Evolutionary conservation across 2,888 invertebrate species (phyloP).

Genomic region (Chrysolina americana): DNA sequence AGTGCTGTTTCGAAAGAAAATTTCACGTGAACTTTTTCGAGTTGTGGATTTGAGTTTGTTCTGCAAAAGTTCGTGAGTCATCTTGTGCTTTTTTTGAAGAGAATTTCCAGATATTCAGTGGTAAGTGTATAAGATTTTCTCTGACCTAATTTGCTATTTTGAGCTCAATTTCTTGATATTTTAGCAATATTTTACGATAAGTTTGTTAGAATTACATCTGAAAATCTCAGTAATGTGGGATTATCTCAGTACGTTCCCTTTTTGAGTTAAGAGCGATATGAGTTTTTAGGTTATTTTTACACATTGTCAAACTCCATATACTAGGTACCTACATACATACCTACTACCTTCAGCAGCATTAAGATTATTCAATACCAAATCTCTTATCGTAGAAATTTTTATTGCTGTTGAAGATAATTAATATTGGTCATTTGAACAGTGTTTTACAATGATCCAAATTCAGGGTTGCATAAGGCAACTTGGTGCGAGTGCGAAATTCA

Average conservation of each 20-base stretch:
- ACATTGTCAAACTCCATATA: neutral
- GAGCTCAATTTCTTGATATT: conserved; percentile 48
- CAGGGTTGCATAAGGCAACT: neutral
- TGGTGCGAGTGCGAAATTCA: neutral
- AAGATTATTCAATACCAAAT: neutral
- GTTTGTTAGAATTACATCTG: conserved; percentile 7
- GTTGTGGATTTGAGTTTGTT: neutral
- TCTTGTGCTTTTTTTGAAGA: neutral
- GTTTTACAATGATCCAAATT: neutral
- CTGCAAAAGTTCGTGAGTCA: neutral
- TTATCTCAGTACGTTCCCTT: neutral
- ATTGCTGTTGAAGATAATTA: too few relatives aligned
- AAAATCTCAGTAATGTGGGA: conserved; percentile 2
- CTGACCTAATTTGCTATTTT: conserved; percentile 56
- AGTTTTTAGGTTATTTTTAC: conserved; percentile 45
- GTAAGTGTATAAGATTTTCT: conserved; percentile 46
- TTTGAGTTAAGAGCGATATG: conserved; percentile 12
- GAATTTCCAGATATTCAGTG: conserved; percentile 12
- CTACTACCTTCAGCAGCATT: neutral
- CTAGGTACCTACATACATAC: neutral
- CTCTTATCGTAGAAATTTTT: too few relatives aligned
- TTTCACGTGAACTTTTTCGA: conserved; percentile 27
- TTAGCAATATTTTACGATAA: conserved; percentile 40
- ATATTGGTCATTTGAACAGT: too few relatives aligned
- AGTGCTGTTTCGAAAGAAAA: conserved; percentile 14